Conservation (phyloP, 2,113 vertebrate genomes). For the Phyllostomus discolor region DNA sequence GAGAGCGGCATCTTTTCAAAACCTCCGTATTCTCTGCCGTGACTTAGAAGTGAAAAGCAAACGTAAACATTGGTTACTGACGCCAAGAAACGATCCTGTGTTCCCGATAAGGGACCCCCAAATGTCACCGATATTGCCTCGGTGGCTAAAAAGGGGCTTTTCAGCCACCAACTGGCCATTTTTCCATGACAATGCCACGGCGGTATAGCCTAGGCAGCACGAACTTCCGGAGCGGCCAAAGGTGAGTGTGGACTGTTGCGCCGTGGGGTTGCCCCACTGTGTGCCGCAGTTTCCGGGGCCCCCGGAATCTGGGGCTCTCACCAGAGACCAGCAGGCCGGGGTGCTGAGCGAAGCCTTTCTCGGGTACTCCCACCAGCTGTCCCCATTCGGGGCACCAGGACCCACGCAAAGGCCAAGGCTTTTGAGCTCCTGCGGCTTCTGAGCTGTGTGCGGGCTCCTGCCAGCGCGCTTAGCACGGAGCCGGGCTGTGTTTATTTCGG, state of each 20-base stretch:
- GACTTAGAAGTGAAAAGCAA: neutral
- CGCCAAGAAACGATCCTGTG: neutral
- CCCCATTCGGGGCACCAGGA: neutral
- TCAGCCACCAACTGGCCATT: neutral
- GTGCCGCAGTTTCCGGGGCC: accelerated
- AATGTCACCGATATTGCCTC: neutral
- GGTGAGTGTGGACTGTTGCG: accelerated
- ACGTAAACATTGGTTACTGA: neutral
- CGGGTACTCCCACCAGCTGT: neutral
- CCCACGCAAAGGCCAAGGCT: constrained; percentile 54
- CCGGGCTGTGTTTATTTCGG: constrained; percentile 49
- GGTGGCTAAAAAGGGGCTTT: neutral
- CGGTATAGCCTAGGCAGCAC: accelerated
- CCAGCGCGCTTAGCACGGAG: constrained; percentile 59
- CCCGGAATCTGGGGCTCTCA: accelerated
- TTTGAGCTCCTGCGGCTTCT: neutral
- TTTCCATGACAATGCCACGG: accelerated
- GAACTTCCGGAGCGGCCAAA: neutral
- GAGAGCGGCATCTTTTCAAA: accelerated
- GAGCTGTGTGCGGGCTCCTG: constrained; percentile 49
- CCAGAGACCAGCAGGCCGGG: accelerated
- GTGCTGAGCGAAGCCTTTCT: neutral
- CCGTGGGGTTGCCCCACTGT: accelerated
- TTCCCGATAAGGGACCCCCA: neutral
- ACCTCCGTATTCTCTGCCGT: accelerated